Evolutionary conservation across 2,113 vertebrate genomes (phyloP), one percentile per base, ranked within the genome.

Genomic region (Hyaena hyaena): DNA sequence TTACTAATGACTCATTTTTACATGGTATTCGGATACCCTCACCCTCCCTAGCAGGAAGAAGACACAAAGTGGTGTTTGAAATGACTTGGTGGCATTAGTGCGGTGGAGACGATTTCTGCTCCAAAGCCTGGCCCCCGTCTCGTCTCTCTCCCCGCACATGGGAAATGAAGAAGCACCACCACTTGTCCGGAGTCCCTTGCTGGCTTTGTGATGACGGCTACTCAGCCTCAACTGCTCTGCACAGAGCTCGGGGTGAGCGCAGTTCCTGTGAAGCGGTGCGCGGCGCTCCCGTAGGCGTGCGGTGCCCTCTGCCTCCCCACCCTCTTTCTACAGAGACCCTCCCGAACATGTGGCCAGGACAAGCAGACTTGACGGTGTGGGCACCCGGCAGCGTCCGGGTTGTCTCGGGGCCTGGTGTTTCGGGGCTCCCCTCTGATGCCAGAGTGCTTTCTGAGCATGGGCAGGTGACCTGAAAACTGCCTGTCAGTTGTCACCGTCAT

Each of bases 341-440:
- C 63, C 76, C 39, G 69, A 68, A 9, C 2, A 6, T 7, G 4
- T 35, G 15, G 8, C 11, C 21, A 35, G 84, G 39, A 39, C 66
- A n/a, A 10, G 33, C 0, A 0, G 24, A 5, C 4, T 14, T 68
- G 0, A 15, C 33, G 15, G 10, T 3, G 33, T 2, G 0, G 2
- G 50, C 10, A 58, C 26, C n/a, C 61, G 7, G 9, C 48, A 19
- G 15, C 31, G 5, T n/a, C 79, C 1, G 5, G 73, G 39, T 8
- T 33, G 33, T 58, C 45, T 28, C 26, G 4, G 31, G 53, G 19
- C n/a, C 73, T 9, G 5, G 1, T 0, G 21, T 39, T 65, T 15
- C n/a, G 24, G 45, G 21, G 66, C 6, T 12, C 31, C 43, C 55
- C 71, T 74, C 10, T 3, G 7, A 80, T 45, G 55, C n/a, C 63